Evolutionary conservation across 2,797 vertebrate genomes (phyloP).

Genomic region (Orientallactaga sibirica): DNA sequence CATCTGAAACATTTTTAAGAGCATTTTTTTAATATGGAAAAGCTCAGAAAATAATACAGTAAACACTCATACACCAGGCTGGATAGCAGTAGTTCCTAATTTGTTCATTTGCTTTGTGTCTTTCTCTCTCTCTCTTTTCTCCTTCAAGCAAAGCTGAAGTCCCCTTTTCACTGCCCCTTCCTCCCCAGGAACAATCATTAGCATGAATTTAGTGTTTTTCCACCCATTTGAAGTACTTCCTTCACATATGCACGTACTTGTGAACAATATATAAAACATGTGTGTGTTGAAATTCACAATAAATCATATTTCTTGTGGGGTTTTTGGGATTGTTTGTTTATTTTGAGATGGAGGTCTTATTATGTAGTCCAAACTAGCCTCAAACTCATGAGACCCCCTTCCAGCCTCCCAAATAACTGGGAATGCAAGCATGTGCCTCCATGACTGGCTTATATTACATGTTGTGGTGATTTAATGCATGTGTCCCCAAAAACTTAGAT

Average conservation of each 20-base stretch:
- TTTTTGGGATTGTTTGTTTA: not conserved
- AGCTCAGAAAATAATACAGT: not conserved
- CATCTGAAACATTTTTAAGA: not conserved
- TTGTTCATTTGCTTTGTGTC: constrained; percentile 33
- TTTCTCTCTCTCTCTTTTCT: not conserved
- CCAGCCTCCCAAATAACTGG: not conserved
- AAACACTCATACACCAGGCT: not conserved
- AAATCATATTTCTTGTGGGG: not conserved
- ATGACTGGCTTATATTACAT: not conserved
- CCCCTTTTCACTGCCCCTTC: not conserved
- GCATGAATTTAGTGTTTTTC: not conserved
- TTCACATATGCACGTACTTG: not conserved
- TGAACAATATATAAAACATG: not conserved
- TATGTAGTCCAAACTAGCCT: not conserved
- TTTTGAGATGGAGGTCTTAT: not conserved
- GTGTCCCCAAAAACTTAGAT: too few relatives aligned
- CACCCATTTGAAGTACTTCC: constrained; percentile 23
- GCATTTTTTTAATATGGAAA: constrained; percentile 32
- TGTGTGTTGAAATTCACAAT: not conserved
- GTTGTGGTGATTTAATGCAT: too few relatives aligned
- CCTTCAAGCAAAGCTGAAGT: not conserved
- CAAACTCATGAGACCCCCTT: not conserved
- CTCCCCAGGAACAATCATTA: not conserved
- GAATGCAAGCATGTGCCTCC: not conserved
- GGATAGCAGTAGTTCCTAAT: not conserved